These are phyloP conservation scores for Stomatorhinus walkeri DNA, from an alignment of 2,797 vertebrate species.

Conservation along the genomic window DNA sequence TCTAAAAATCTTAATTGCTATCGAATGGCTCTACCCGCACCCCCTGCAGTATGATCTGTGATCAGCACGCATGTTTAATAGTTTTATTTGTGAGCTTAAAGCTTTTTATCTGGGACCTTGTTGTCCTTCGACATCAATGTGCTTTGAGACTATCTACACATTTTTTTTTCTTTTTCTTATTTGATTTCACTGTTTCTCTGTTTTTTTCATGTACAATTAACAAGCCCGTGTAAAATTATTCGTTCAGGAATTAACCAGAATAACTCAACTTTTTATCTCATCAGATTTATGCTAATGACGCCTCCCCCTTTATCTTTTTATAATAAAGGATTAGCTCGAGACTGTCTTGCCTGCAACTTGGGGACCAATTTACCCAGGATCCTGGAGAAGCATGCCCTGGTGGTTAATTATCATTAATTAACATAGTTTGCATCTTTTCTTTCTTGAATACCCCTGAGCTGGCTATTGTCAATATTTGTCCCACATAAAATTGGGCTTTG, in stretches of 20 bases:
- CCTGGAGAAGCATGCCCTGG: conserved; percentile 63
- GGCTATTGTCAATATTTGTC: conserved; percentile 75
- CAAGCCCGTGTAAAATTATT: conserved; percentile 52
- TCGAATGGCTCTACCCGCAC: background rate
- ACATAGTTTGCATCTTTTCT: conserved; percentile 74
- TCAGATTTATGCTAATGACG: conserved; percentile 71
- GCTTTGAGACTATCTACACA: background rate
- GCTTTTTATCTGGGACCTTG: background rate
- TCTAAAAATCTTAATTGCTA: background rate
- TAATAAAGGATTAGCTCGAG: conserved; percentile 76
- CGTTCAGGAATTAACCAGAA: conserved; percentile 66
- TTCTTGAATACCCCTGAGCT: conserved; percentile 61
- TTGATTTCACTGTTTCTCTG: conserved; percentile 29
- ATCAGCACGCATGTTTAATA: background rate
- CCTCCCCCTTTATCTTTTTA: conserved; percentile 74
- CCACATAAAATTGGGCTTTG: conserved; percentile 55
- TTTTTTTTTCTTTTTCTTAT: background rate
- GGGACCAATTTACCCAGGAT: conserved; percentile 76
- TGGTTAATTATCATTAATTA: conserved; percentile 79
- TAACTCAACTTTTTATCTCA: conserved; percentile 61
- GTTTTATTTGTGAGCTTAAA: background rate
- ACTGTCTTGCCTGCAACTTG: conserved; percentile 67
- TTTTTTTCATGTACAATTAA: conserved; percentile 57
- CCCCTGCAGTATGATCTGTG: background rate
- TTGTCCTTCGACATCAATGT: background rate